Evolutionary conservation across 1,140 invertebrate species (phyloP), one percentile per base, ranked within the genome.

Genomic region (Babylonia areolata): DNA sequence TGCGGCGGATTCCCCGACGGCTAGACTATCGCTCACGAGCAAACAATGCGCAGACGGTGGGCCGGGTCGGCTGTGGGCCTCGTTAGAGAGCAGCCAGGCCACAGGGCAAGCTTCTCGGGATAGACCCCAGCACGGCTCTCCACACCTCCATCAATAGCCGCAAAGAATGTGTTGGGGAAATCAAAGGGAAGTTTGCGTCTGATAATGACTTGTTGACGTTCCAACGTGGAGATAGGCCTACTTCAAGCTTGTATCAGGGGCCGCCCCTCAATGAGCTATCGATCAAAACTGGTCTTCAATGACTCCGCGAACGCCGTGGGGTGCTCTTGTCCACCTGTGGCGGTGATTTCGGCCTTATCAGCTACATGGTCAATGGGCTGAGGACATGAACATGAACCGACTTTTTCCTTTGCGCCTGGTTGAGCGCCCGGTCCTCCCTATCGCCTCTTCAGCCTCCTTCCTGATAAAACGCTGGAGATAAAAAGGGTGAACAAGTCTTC

Each of bases 131-230:
- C 23, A 28, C 12, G 12, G 71, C 12, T 73, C 71, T 15, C 71
- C 71, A 73, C 71, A 31, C 71, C 71, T 35, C 35, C 71, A 35
- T 73, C 71, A 37, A 35, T 33, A 35, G 71, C 69, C n/a, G 31
- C 31, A 35, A 73, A 73, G 31, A 73, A 33, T 73, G 71, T 37
- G 71, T 37, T 6, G 31, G 33, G 9, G n/a, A 37, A 73, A 73
- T 35, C 35, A 33, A 73, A 73, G 35, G 11, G 35, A 2, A 73
- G 33, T 6, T 35, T 20, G 31, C 6, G 31, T 1, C 31, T 35
- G 71, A 73, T 73, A 73, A 73, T 73, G 71, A 73, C 71, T 73
- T 73, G 31, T 73, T 37, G 33, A 33, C 71, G 71, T 35, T 73
- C 71, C 71, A 73, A 35, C 71, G 71, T 35, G 12, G 31, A 73